Base-by-base conservation (phyloP, 2,888 invertebrate species). In the Syrista parreyssii region DNA sequence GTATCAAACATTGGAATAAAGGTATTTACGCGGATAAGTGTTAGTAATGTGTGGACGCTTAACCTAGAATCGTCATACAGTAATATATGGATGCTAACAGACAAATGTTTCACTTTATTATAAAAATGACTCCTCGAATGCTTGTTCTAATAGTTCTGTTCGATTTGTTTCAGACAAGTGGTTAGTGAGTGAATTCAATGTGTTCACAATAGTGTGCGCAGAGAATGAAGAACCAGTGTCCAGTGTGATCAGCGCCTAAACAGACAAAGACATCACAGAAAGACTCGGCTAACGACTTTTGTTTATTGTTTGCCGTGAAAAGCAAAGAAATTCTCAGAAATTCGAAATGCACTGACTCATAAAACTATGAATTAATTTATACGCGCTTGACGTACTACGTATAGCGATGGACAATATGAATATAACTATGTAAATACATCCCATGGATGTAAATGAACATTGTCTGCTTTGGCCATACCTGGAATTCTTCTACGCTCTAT, bases 111-210 rank as follows among this genome's bases (percentile, higher is more conserved):
- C 23, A 55, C 9, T 55, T 55, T 9, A 55, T 23, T 55, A 55
- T 55, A 55, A 55, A 55, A 23, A 55, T 55, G 55, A 9, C 23
- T 55, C 2, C 2, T 9, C 55, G 23, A 55, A 23, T 23, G 55
- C 55, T 55, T 33, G 15, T 23, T n/a, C 71, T 71, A 71, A 71
- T 71, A 71, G 12, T 23, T 33, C 15, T 33, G 31, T 32, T 71
- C 32, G 9, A 71, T 78, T 68, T 40, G 78, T 88, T 88, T 75
- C 84, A 89, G 89, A 86, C 86, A 87, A 87, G 85, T 89, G 89
- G 89, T 89, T 89, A 88, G 87, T 86, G 87, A 89, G 87, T 88
- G 87, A 87, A 87, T 88, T 84, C 81, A 86, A 86, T 86, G 87
- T 88, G 88, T 90, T 88, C 86, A 87, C 88, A 78, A 84, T 82